These are phyloP conservation scores for Indicator indicator DNA, from an alignment of 2,113 vertebrate species.

Conservation along the genomic window DNA sequence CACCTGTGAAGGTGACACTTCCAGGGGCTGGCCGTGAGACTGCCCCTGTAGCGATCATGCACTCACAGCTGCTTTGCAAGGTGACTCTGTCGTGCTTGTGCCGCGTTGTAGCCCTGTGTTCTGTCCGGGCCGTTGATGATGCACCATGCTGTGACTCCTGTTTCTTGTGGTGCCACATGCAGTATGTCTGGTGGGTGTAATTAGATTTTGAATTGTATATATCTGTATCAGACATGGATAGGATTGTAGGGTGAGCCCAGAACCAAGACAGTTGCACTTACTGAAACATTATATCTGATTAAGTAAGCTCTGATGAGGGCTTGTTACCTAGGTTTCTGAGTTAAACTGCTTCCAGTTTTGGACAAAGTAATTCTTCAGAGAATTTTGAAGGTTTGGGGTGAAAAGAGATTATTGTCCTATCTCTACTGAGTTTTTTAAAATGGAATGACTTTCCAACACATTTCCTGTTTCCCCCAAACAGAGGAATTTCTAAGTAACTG, in stretches of 20 bases:
- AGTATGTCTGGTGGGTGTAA: background rate
- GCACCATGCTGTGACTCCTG: background rate
- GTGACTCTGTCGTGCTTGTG: fast-evolving
- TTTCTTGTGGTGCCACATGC: background rate
- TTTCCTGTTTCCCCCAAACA: background rate
- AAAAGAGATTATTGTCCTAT: background rate
- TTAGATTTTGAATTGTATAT: background rate
- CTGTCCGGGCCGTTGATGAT: background rate
- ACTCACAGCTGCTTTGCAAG: fast-evolving
- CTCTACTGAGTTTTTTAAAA: background rate
- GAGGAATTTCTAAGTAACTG: background rate
- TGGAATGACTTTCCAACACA: background rate
- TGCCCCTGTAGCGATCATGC: background rate
- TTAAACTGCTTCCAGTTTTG: background rate
- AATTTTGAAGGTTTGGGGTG: background rate
- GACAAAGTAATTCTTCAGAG: background rate
- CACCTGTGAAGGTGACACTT: background rate
- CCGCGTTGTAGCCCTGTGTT: fast-evolving
- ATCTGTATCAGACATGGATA: background rate
- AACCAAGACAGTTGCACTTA: background rate
- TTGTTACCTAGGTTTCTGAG: background rate
- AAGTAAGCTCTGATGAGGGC: background rate
- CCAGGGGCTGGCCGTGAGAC: background rate
- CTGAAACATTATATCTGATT: background rate
- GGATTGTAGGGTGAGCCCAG: background rate